A percentile compares a stretch with the other conserved stretches of the same genome.
Evolutionary conservation across 2,888 invertebrate species (phyloP).

Genomic region (Mythimna lalbum): DNA sequence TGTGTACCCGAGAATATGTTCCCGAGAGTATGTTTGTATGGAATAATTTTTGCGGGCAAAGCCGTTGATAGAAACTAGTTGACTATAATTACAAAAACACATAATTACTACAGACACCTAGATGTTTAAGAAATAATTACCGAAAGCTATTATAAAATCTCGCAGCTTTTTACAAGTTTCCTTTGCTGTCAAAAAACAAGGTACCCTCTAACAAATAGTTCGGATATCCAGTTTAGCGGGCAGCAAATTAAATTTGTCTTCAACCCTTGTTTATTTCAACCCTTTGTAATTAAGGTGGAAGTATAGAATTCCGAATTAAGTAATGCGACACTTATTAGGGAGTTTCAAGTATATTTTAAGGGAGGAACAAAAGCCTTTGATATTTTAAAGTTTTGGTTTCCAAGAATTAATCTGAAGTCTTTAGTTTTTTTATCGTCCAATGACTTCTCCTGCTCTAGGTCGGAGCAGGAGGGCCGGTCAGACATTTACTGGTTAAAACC

Average conservation of each 20-base stretch:
- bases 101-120: constrained; percentile 13
- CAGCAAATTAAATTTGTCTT: constrained; percentile 40
- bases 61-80: too few species aligned
- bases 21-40: too few species aligned
- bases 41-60: too few species aligned
- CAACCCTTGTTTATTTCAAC: constrained; percentile 53
- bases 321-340: constrained; percentile 59
- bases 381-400: neutral
- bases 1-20: too few species aligned
- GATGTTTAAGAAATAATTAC: constrained; percentile 50
- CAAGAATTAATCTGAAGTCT: neutral
- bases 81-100: neutral
- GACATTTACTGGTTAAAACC: neutral
- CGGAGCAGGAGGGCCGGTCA: too few species aligned
- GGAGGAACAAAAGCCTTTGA: constrained; percentile 1
- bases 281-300: constrained; percentile 56
- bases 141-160: constrained; percentile 45
- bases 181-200: constrained; percentile 31
- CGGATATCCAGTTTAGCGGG: constrained; percentile 4
- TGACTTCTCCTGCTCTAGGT: too few species aligned
- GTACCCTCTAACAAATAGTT: constrained; percentile 4
- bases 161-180: constrained; percentile 18
- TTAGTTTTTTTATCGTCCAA: neutral
- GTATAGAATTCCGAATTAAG: constrained; percentile 54
- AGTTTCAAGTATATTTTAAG: constrained; percentile 9